Percentiles rank a stretch among this genome's conserved stretches.
These are phyloP conservation scores for Mystacornis crossleyi DNA, from an alignment of 2,113 vertebrate genomes.

Conservation along the genomic window DNA sequence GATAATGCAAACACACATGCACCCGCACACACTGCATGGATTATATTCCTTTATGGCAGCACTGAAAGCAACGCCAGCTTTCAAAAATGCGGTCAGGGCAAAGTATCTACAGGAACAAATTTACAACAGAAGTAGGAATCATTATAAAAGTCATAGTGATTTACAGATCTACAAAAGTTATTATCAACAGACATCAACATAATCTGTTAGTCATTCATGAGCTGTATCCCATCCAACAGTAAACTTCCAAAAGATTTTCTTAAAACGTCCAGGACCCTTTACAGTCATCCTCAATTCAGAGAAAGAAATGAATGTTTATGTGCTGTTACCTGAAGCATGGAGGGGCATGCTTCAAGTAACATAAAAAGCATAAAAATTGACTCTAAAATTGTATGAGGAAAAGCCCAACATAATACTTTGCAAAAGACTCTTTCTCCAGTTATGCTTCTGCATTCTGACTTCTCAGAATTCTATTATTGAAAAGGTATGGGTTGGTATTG, in stretches of 20 bases:
- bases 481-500: background rate
- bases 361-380: background rate
- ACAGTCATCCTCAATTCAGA: background rate
- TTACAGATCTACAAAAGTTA: background rate
- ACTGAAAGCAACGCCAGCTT: background rate
- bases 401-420: background rate
- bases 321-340: background rate
- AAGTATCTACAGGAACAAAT: background rate
- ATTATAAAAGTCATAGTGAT: conserved; percentile 11
- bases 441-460: background rate
- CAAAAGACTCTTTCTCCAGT: background rate
- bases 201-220: background rate
- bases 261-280: background rate
- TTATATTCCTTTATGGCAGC: background rate
- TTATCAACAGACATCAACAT: background rate
- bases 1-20: background rate
- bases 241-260: background rate
- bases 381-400: background rate
- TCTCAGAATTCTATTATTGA: background rate
- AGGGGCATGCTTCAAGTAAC: background rate
- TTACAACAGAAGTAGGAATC: background rate
- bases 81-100: rapidly evolving
- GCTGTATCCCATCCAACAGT: background rate
- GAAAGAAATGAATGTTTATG: background rate
- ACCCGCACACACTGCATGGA: background rate